Evolutionary conservation across 2,888 invertebrate genomes (phyloP), one percentile per base, ranked within the genome.

Genomic region (Cordylochernes scorpioides): DNA sequence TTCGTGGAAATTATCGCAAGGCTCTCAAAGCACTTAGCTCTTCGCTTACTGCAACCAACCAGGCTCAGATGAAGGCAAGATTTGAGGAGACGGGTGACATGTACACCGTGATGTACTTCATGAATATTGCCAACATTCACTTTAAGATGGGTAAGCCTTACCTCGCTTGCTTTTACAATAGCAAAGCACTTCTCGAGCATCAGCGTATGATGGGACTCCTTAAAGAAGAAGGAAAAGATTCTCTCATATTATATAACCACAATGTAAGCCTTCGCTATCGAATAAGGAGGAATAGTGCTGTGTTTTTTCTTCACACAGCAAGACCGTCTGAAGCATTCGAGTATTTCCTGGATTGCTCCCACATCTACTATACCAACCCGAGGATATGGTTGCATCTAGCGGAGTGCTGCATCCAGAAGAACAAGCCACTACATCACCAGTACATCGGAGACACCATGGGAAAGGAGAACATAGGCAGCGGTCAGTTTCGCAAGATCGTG

Each of bases 371-470:
- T 36, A 70, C 71, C 43, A 86, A 84, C 53, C 74, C 86, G 3
- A 61, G 75, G 31, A 61, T 91, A 22, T 94, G 91, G 88, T 58
- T 84, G 32, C 63, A 88, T 44, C 59, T 91, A 45, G 84, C 88
- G 0, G 91, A 91, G 54, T 82, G 86, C 48, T 82, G 82, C 51
- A 72, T 82, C 25, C 29, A 62, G 44, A 62, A 62, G 46, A 62
- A 67, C 44, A 67, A 66, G 46, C 57, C 33, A 15, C 9, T 18
- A n/a, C 10, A 13, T 18, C n/a, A n/a, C n/a, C n/a, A n/a, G n/a
- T n/a, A n/a, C n/a, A n/a, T n/a, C n/a, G n/a, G n/a, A n/a, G n/a
- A n/a, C n/a, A n/a, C n/a, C n/a, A n/a, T n/a, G n/a, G n/a, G n/a
- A n/a, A n/a, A n/a, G n/a, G n/a, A n/a, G n/a, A n/a, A n/a, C n/a